Conservation (phyloP, 2,888 invertebrate species). For the Chirona hameri region DNA sequence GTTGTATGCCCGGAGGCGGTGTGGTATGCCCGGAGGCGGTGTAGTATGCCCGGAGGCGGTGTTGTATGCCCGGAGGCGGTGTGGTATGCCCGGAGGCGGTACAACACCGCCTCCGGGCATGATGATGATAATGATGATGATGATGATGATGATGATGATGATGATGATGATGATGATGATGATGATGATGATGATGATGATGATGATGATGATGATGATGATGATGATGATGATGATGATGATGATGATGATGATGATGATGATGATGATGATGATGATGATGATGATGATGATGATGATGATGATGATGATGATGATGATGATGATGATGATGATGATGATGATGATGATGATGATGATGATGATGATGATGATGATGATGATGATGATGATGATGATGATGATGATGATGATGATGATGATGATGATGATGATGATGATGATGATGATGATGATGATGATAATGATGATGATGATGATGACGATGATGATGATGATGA, state of each 20-base stretch:
- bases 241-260: conserved; percentile 22
- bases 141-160: conserved; percentile 22
- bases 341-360: conserved; percentile 22
- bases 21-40: no score
- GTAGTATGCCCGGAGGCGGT: no score
- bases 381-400: conserved; percentile 22
- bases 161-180: conserved; percentile 22
- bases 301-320: conserved; percentile 22
- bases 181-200: conserved; percentile 22
- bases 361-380: conserved; percentile 22
- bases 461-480: conserved; percentile 22
- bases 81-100: no score
- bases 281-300: conserved; percentile 22
- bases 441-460: conserved; percentile 22
- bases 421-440: conserved; percentile 22
- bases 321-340: conserved; percentile 22
- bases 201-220: conserved; percentile 22
- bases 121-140: conserved; percentile 1
- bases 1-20: no score
- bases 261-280: conserved; percentile 22
- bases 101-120: no score
- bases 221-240: conserved; percentile 22
- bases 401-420: conserved; percentile 22
- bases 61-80: no score
- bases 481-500: conserved; percentile 22